phyloP scores from a whole-genome alignment of 2,888 invertebrate genomes.

The Nephrotoma appendiculata region DNA sequence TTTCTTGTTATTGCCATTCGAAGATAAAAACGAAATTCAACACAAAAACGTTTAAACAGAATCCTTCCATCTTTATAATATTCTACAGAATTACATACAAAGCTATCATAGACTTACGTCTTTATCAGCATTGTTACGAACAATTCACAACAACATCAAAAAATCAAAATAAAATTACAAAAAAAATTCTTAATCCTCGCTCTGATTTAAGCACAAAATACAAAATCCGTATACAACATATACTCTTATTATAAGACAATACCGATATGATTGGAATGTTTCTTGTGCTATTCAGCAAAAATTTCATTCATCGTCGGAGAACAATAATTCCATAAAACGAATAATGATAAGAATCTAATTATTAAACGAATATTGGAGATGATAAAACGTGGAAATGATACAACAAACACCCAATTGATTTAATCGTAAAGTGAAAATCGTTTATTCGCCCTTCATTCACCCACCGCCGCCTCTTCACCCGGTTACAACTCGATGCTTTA shows the following conservation, averaged over 20 bases:
- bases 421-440: background rate
- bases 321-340: background rate
- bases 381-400: background rate
- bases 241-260: background rate
- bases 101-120: background rate
- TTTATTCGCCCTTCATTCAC: background rate
- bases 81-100: background rate
- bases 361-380: background rate
- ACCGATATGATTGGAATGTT: background rate
- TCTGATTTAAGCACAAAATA: background rate
- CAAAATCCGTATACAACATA: background rate
- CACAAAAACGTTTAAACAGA: background rate
- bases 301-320: background rate
- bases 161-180: background rate
- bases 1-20: background rate
- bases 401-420: background rate
- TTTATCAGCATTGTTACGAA: background rate
- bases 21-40: background rate
- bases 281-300: background rate
- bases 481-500: background rate
- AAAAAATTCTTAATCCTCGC: background rate
- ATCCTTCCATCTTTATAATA: background rate
- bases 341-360: background rate
- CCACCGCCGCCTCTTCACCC: background rate
- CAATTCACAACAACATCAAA: background rate